Evolutionary conservation across 2,888 invertebrate species (phyloP).

Genomic region (Phasia obesa): DNA sequence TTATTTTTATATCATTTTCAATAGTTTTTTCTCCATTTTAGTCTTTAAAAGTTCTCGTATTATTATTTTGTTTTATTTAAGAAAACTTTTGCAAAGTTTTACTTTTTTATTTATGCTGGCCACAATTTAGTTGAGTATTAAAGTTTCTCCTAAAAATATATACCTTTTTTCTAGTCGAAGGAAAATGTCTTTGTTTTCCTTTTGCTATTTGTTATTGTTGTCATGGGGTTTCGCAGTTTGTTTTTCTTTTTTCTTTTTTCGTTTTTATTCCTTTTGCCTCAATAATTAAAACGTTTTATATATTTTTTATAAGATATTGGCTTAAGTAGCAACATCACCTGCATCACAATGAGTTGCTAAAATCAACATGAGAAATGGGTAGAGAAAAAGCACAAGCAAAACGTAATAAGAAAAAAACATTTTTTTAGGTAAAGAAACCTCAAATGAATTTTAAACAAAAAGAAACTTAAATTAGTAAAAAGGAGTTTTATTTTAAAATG

Average conservation of each 20-base stretch:
- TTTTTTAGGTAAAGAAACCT: conserved; percentile 7
- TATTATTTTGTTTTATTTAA: conserved; percentile 42
- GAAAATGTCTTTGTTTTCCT: conserved; percentile 52
- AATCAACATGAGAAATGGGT: conserved; percentile 36
- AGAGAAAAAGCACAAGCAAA: not conserved
- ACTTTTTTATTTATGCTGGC: conserved; percentile 52
- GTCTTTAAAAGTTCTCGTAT: conserved; percentile 11
- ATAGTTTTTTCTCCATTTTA: conserved; percentile 11
- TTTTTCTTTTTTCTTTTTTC: conserved; percentile 1
- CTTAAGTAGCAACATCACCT: conserved; percentile 67
- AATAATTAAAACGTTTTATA: conserved; percentile 47
- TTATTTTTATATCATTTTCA: too few relatives aligned
- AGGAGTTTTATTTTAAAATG: too few relatives aligned
- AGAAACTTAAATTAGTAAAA: conserved; percentile 45
- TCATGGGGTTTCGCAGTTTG: conserved; percentile 52
- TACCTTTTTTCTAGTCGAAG: not conserved
- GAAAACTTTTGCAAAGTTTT: conserved; percentile 57
- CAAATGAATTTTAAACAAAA: conserved; percentile 41
- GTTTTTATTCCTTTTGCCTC: not conserved
- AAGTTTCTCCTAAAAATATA: conserved; percentile 37
- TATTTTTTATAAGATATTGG: conserved; percentile 56
- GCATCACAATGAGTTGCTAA: conserved; percentile 67
- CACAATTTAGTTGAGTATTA: conserved; percentile 63
- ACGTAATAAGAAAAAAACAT: not conserved
- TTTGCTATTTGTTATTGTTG: conserved; percentile 41